Percentiles rank a stretch among this genome's conserved stretches.
These are phyloP conservation scores for Lymantria dispar DNA, from an alignment of 2,888 invertebrate genomes.

Conservation along the genomic window DNA sequence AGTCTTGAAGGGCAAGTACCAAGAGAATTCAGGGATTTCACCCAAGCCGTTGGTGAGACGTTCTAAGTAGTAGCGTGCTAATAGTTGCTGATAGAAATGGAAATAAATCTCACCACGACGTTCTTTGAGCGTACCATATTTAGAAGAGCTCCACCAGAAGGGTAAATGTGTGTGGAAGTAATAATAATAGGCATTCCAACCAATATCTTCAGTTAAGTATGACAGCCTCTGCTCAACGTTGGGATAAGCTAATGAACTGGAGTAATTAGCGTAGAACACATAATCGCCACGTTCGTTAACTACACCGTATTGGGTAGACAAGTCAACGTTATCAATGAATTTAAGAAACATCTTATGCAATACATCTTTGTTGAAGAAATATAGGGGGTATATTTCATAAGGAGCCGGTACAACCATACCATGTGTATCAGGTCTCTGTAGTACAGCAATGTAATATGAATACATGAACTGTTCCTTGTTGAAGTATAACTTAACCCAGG, in stretches of 20 bases:
- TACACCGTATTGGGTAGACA: slow-evolving; percentile 59
- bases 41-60: slow-evolving; percentile 85
- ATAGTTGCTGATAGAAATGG: slow-evolving; percentile 85
- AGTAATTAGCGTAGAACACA: slow-evolving; percentile 82
- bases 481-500: slow-evolving; percentile 79
- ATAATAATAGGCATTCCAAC: slow-evolving; percentile 85
- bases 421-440: slow-evolving; percentile 82
- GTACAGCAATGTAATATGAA: slow-evolving; percentile 80
- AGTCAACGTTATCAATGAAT: slow-evolving; percentile 54
- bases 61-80: slow-evolving; percentile 87
- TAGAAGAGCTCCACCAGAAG: slow-evolving; percentile 83
- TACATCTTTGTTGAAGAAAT: slow-evolving; percentile 83
- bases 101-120: slow-evolving; percentile 85
- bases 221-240: slow-evolving; percentile 82
- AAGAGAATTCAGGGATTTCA: slow-evolving; percentile 83
- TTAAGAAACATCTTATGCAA: slow-evolving; percentile 64
- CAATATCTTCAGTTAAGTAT: slow-evolving; percentile 88
- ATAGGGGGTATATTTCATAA: slow-evolving; percentile 86
- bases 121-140: slow-evolving; percentile 71
- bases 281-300: slow-evolving; percentile 62
- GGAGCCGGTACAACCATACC: slow-evolving; percentile 84
- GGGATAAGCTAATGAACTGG: slow-evolving; percentile 73
- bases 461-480: slow-evolving; percentile 85
- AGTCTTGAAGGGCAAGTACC: slow-evolving; percentile 81
- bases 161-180: slow-evolving; percentile 84